A percentile compares a stretch with the other conserved stretches of the same genome.
phyloP scores from a whole-genome alignment of 37 sponge, comb jelly and placozoan species.

The Hexactinellida sp. region DNA sequence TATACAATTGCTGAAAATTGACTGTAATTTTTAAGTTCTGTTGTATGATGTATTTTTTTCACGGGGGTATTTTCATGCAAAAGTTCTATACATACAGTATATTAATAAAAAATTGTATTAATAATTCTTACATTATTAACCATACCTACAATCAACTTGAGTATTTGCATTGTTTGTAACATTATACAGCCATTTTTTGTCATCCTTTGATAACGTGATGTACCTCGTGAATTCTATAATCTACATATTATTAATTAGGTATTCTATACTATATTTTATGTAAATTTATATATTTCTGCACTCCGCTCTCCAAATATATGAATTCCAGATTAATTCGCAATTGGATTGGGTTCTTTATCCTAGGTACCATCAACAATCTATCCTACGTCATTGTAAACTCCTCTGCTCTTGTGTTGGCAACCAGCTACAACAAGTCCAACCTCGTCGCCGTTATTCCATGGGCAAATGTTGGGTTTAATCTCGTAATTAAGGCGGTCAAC shows the following conservation, averaged over 20 bases:
- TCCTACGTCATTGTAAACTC: conserved; percentile 39
- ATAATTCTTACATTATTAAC: neutral
- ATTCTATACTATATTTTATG: too few relatives aligned
- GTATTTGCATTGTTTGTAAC: too few relatives aligned
- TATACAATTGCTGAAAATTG: too few relatives aligned
- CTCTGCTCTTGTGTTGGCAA: conserved; percentile 24
- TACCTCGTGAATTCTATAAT: too few relatives aligned
- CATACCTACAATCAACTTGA: too few relatives aligned
- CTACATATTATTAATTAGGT: too few relatives aligned
- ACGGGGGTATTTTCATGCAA: too few relatives aligned
- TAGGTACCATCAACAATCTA: conserved; percentile 39
- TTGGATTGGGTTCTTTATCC: conserved; percentile 29
- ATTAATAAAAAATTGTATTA: neutral
- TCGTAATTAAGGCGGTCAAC: conserved; percentile 21
- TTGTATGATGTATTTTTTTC: too few relatives aligned
- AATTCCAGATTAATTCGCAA: neutral
- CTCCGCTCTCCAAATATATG: neutral
- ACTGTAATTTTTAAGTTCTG: too few relatives aligned
- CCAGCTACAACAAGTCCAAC: conserved; percentile 20
- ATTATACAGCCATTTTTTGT: too few relatives aligned
- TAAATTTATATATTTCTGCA: too few relatives aligned
- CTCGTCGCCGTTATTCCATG: conserved; percentile 26
- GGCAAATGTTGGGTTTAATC: conserved; percentile 34
- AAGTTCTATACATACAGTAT: neutral
- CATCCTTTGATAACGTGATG: too few relatives aligned